phyloP scores from a whole-genome alignment of 2,888 invertebrate genomes.

The Troilus luridus region DNA sequence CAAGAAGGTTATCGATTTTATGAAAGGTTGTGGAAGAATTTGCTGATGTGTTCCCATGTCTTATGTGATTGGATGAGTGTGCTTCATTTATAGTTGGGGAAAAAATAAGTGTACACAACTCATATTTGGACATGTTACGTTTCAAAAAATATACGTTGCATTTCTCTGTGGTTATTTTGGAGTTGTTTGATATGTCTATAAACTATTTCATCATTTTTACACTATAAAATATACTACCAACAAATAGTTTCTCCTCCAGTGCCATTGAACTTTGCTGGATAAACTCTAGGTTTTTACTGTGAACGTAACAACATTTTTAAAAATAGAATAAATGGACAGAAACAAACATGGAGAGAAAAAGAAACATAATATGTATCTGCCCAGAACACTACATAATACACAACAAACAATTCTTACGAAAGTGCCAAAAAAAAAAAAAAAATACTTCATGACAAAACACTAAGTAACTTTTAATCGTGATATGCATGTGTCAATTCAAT shows the following conservation, averaged over 20 bases:
- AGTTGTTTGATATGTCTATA: neutral
- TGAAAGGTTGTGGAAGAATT: constrained; percentile 63
- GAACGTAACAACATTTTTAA: no score
- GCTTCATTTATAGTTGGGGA: neutral
- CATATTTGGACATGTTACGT: neutral
- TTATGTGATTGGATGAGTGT: neutral
- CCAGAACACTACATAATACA: no score
- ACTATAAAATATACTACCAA: neutral
- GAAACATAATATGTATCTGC: no score
- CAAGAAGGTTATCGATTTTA: constrained; percentile 63
- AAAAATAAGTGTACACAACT: neutral
- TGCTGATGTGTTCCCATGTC: constrained; percentile 36
- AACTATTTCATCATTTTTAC: neutral
- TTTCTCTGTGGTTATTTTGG: neutral
- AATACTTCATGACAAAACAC: no score
- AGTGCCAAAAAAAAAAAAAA: no score
- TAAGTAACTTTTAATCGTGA: no score
- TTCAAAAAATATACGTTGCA: neutral
- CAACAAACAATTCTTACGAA: no score
- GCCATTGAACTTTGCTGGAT: neutral
- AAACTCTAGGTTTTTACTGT: no score
- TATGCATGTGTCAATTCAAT: no score
- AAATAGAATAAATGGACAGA: no score
- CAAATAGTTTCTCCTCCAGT: neutral
- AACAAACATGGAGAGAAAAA: no score